Evolutionary conservation across 2,797 vertebrate species (phyloP).

Genomic region (Lates japonicus): DNA sequence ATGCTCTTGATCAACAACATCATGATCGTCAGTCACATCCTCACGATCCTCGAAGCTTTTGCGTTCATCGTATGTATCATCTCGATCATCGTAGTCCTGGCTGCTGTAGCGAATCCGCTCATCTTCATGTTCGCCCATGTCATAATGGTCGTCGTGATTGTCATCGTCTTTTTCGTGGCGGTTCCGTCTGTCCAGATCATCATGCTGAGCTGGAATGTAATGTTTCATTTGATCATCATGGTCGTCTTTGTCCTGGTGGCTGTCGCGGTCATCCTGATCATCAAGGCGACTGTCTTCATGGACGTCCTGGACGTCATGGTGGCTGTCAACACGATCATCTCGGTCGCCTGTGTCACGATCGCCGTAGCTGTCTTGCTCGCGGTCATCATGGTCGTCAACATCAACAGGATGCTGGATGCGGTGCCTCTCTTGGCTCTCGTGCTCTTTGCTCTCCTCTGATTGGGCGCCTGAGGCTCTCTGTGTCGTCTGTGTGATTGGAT

Average conservation of each 20-base stretch:
- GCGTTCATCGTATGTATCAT: conserved; percentile 51
- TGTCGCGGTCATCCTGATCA: conserved; percentile 45
- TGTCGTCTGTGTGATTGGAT: conserved; percentile 76
- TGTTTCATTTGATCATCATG: conserved; percentile 37
- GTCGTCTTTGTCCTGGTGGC: conserved; percentile 54
- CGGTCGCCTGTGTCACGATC: conserved; percentile 41
- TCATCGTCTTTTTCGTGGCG: conserved; percentile 46
- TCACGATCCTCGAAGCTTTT: conserved; percentile 67
- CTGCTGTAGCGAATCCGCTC: conserved; percentile 35
- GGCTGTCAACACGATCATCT: conserved; percentile 47
- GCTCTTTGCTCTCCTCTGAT: conserved; percentile 75
- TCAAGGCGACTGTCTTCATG: conserved; percentile 43
- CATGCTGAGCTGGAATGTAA: conserved; percentile 53
- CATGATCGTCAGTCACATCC: conserved; percentile 36
- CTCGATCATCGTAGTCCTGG: conserved; percentile 52
- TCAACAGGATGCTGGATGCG: conserved; percentile 54
- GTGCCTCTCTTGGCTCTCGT: conserved; percentile 72
- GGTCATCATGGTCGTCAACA: conserved; percentile 32
- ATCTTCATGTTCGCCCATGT: conserved; percentile 78
- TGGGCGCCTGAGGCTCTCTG: conserved; percentile 78
- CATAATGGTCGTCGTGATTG: conserved; percentile 69
- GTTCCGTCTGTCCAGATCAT: conserved; percentile 46
- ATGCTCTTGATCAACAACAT: conserved; percentile 24
- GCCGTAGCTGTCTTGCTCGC: conserved; percentile 39
- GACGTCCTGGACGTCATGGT: conserved; percentile 16